Evolutionary conservation across 23 tunicate species (phyloP), one percentile per base, ranked within the genome.

Genomic region (Botrylloides violaceus): DNA sequence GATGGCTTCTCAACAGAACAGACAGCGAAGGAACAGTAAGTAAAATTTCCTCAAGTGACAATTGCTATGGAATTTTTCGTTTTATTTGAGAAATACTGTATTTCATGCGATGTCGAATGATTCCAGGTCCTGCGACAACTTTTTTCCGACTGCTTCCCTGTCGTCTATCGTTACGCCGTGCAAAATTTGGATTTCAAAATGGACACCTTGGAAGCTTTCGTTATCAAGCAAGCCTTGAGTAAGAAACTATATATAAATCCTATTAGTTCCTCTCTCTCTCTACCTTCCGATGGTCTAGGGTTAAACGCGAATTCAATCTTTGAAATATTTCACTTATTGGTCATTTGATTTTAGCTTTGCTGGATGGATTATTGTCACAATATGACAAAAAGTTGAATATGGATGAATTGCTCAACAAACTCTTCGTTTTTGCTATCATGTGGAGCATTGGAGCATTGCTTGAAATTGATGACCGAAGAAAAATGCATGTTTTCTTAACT

Each of bases 401-500:
- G 19, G 12, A 39, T 27, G 84, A 72, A 48, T 64, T 77, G 26
- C 75, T 90, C 49, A 76, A 79, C 78, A 90, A 83, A 57, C 72
- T 90, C 24, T 83, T 78, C 53, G 78, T 70, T 32, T 90, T 90
- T 63, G 76, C 82, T 4, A 12, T 90, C 25, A 90, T 90, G 97
- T 90, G 97, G 97, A 90, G 97, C 53, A 75, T 90, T 49, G 97
- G 97, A 12, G 97, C 97, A 9, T 49, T 90, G 66, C 38, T 90
- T 63, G 97, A 90, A 59, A 47, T 90, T 3, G 90, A 90, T 33
- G 97, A 90, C 77, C 56, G 97, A 62, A 61, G 72, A 32, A 90
- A 90, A 59, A 19, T 90, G 61, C 97, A 90, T 63, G 39, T 55
- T 4, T 90, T 83, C 75, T 33, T 90, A 20, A 26, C 59, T 15